Evolutionary conservation across 1,140 invertebrate genomes (phyloP).

Genomic region (Harpegnathos saltator): DNA sequence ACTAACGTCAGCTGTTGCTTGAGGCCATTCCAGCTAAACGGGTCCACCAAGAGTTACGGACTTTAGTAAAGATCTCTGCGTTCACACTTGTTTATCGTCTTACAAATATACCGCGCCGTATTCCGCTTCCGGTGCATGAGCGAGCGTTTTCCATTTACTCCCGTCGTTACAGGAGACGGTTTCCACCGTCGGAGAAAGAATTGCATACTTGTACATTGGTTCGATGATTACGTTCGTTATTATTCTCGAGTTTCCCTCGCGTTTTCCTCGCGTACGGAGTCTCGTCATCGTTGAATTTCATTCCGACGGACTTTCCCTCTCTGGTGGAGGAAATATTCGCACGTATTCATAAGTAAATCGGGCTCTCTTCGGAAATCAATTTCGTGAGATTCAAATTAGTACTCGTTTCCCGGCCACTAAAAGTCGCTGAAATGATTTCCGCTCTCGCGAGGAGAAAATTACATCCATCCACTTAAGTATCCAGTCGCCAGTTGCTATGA

Average conservation of each 20-base stretch:
- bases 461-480: too few relatives aligned
- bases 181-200: too few relatives aligned
- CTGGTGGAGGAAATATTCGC: too few relatives aligned
- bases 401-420: too few relatives aligned
- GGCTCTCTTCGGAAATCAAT: too few relatives aligned
- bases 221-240: not conserved
- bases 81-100: conserved; percentile 45
- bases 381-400: too few relatives aligned
- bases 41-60: conserved; percentile 70
- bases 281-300: not conserved
- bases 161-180: too few relatives aligned
- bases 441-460: too few relatives aligned
- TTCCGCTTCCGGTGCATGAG: conserved; percentile 53
- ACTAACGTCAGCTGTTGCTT: conserved; percentile 85
- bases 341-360: too few relatives aligned
- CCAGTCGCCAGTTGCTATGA: too few relatives aligned
- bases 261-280: not conserved
- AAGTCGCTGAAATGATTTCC: too few relatives aligned
- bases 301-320: too few relatives aligned
- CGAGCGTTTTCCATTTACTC: conserved; percentile 29
- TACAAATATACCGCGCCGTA: conserved; percentile 32
- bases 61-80: conserved; percentile 70
- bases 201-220: not conserved
- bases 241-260: not conserved
- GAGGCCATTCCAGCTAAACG: conserved; percentile 84